phyloP scores from a whole-genome alignment of 2,797 vertebrate species.

The Apogon talboti region DNA sequence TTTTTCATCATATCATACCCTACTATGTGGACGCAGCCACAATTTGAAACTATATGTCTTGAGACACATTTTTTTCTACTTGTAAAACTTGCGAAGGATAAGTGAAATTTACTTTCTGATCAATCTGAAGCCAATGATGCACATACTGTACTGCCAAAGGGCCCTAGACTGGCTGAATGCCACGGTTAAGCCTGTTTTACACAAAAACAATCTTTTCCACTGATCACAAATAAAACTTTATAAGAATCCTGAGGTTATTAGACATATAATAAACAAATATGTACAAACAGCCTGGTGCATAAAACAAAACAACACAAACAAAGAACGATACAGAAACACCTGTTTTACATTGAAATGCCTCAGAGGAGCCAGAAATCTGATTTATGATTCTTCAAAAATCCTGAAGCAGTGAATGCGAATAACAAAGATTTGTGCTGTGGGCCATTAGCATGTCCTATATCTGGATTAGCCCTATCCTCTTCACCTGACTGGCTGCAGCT shows the following conservation, averaged over 20 bases:
- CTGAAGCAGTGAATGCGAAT: slow-evolving; percentile 27
- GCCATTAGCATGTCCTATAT: slow-evolving; percentile 51
- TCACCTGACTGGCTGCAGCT: slow-evolving; percentile 55
- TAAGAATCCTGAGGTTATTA: slow-evolving; percentile 53
- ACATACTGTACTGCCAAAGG: slow-evolving; percentile 22
- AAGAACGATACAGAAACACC: too few species aligned
- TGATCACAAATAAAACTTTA: slow-evolving; percentile 62
- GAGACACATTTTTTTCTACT: slow-evolving; percentile 64
- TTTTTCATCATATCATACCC: slow-evolving; percentile 38
- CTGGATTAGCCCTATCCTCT: slow-evolving; percentile 51
- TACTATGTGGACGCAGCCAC: slow-evolving; percentile 21
- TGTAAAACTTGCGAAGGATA: slow-evolving; percentile 73
- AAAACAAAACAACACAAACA: neutral
- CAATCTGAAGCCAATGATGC: slow-evolving; percentile 52
- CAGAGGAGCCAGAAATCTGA: slow-evolving; percentile 21
- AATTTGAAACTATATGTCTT: slow-evolving; percentile 52
- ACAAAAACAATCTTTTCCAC: slow-evolving; percentile 68
- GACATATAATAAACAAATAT: slow-evolving; percentile 51
- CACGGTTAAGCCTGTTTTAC: slow-evolving; percentile 69
- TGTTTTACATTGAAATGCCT: slow-evolving; percentile 11
- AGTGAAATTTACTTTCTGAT: slow-evolving; percentile 65
- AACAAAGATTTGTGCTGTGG: slow-evolving; percentile 39
- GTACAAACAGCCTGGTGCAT: slow-evolving; percentile 29
- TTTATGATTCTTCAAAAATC: slow-evolving; percentile 21
- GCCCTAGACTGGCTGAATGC: slow-evolving; percentile 42